A percentile compares a stretch with the other conserved stretches of the same genome.
phyloP scores from a whole-genome alignment of 2,888 invertebrate species.

The Siphonodentalium dalli region DNA sequence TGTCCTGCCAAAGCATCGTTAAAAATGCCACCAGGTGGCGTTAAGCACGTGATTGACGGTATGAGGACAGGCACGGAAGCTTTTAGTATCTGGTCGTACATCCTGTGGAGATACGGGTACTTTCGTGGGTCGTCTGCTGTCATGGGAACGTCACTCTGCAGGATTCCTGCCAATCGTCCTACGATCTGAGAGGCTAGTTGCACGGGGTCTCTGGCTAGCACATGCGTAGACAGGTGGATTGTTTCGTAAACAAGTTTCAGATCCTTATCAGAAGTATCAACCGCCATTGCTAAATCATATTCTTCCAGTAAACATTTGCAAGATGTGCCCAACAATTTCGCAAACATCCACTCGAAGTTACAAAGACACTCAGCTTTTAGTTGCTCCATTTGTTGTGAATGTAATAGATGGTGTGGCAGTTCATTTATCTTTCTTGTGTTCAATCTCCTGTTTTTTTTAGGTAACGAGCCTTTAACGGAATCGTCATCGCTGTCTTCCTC shows the following conservation, averaged over 20 bases:
- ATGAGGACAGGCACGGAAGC: conserved; percentile 52
- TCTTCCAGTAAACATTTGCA: conserved; percentile 81
- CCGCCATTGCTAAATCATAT: conserved; percentile 69
- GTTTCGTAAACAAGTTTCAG: conserved; percentile 73
- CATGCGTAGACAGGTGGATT: conserved; percentile 76
- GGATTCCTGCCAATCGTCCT: conserved; percentile 62
- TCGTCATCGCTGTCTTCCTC: conserved; percentile 30
- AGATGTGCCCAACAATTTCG: conserved; percentile 80
- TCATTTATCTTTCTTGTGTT: conserved; percentile 83
- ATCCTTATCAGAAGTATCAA: conserved; percentile 54
- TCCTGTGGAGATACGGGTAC: conserved; percentile 50
- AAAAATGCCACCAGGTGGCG: conserved; percentile 58
- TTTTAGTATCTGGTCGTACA: conserved; percentile 45
- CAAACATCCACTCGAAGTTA: conserved; percentile 79
- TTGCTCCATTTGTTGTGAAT: conserved; percentile 66
- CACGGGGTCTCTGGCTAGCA: conserved; percentile 80
- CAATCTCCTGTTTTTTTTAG: conserved; percentile 68
- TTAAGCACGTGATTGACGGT: conserved; percentile 57
- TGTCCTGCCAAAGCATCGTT: conserved; percentile 60
- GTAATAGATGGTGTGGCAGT: conserved; percentile 80
- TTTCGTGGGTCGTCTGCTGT: conserved; percentile 55
- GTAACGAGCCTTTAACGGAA: no score
- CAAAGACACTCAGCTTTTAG: conserved; percentile 77
- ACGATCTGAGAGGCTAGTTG: conserved; percentile 81
- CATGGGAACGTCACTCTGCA: conserved; percentile 52